Evolutionary conservation across 2,113 vertebrate genomes (phyloP).

Genomic region (Toxotes chatareus): DNA sequence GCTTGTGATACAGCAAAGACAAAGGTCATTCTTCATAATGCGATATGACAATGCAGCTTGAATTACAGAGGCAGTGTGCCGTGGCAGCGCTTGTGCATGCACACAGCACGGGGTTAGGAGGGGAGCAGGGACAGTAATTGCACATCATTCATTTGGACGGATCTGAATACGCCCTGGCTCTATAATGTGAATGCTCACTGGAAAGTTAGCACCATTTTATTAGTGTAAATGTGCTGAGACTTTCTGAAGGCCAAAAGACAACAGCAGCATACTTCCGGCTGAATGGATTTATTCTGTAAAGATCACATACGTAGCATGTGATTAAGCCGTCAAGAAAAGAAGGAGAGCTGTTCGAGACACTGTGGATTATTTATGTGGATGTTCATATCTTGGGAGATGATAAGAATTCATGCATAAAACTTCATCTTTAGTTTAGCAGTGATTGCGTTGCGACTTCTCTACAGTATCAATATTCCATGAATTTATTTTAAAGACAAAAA

Average conservation of each 20-base stretch:
- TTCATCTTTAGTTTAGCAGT: slow-evolving; percentile 7
- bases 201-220: slow-evolving; percentile 32
- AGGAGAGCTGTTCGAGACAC: neutral
- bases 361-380: neutral
- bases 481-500: slow-evolving; percentile 47
- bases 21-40: slow-evolving; percentile 82
- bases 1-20: slow-evolving; percentile 71
- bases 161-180: slow-evolving; percentile 51
- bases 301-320: neutral
- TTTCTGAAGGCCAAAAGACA: slow-evolving; percentile 12
- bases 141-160: slow-evolving; percentile 73
- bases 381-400: neutral
- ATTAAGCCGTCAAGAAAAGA: neutral
- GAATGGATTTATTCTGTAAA: slow-evolving; percentile 11
- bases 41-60: slow-evolving; percentile 67
- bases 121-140: slow-evolving; percentile 61
- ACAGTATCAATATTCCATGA: slow-evolving; percentile 49
- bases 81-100: slow-evolving; percentile 3
- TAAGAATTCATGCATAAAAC: slow-evolving; percentile 10
- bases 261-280: neutral
- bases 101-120: neutral
- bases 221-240: slow-evolving; percentile 23
- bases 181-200: slow-evolving; percentile 36
- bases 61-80: slow-evolving; percentile 29
- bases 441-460: slow-evolving; percentile 28